Evolutionary conservation across 2,888 invertebrate genomes (phyloP), one percentile per base, ranked within the genome.

Genomic region (Adela reaumurella): DNA sequence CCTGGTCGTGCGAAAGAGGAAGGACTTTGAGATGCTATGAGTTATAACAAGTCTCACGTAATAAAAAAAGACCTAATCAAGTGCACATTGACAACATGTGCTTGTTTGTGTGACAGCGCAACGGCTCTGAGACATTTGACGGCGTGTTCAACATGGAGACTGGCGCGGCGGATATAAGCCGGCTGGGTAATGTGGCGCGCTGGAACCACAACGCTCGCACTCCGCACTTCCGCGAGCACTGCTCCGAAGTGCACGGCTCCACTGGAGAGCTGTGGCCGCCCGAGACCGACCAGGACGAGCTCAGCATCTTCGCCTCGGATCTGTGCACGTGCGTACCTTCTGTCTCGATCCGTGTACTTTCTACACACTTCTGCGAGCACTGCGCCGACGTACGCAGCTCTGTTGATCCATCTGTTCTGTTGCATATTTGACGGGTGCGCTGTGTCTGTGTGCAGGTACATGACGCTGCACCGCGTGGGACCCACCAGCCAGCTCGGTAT

Each of bases 211-310:
- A 71, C 16, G 70, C 72, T 46, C 64, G 74, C 17, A 85, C 86
- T 0, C 58, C 69, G 28, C 85, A 74, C 60, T 85, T 87, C 62
- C 57, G 68, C 0, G 76, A 65, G 35, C 73, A 83, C 44, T 94
- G 94, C 62, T 88, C 86, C 2, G 61, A 59, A 35, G 84, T 93
- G 3, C 79, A 81, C 55, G 93, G 93, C 16, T 87, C 88, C 8
- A 84, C 86, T 0, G 93, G 93, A 1, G 93, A 93, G 68, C 69
- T 92, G 18, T 92, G 90, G 83, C 90, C 92, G 18, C 90, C 92
- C 0, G 74, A 85, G 50, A 57, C 72, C 0, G 70, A 82, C 0
- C 81, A 83, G 46, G 68, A 81, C 8, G 74, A 78, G 24, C 70
- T 90, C 4, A 69, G 82, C 1, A 68, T 94, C 51, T 94, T 91